Conservation (phyloP, 1,140 invertebrate genomes). For the Tyrophagus putrescentiae region DNA sequence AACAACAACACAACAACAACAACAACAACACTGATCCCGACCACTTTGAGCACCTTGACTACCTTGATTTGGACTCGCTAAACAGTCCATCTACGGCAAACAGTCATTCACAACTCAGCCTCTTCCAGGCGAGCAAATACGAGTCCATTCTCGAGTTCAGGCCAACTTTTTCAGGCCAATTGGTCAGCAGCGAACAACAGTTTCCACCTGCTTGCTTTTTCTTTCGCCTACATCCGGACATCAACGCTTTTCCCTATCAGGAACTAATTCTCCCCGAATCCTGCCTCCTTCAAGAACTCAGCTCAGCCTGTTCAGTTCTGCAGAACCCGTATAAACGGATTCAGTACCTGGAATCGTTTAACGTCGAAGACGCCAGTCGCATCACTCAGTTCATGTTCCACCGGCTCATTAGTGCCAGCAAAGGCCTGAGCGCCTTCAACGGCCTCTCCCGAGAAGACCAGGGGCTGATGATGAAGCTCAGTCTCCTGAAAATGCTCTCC, state of each 20-base stretch:
- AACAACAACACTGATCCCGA: too few relatives aligned
- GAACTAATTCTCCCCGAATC: neutral
- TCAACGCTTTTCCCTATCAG: neutral
- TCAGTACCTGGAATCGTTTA: neutral
- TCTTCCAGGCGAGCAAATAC: too few relatives aligned
- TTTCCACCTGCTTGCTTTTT: too few relatives aligned
- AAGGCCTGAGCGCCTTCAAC: constrained; percentile 70
- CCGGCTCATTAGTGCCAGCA: constrained; percentile 76
- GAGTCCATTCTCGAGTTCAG: too few relatives aligned
- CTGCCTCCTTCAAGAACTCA: neutral
- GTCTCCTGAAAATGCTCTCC: constrained; percentile 81
- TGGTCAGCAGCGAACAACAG: too few relatives aligned
- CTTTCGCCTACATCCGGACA: too few relatives aligned
- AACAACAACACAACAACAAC: too few relatives aligned
- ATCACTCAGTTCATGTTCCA: constrained; percentile 75
- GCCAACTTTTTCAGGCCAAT: too few relatives aligned
- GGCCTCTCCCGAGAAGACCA: constrained; percentile 81
- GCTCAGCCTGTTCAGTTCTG: neutral
- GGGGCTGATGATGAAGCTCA: constrained; percentile 71
- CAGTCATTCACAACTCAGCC: too few relatives aligned
- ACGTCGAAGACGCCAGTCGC: constrained; percentile 62
- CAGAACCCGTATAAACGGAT: neutral
- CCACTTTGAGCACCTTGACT: too few relatives aligned
- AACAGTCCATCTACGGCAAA: too few relatives aligned
- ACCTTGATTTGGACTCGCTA: too few relatives aligned